Conservation (phyloP, 2,888 invertebrate species). For the Ophion ventricosus region DNA sequence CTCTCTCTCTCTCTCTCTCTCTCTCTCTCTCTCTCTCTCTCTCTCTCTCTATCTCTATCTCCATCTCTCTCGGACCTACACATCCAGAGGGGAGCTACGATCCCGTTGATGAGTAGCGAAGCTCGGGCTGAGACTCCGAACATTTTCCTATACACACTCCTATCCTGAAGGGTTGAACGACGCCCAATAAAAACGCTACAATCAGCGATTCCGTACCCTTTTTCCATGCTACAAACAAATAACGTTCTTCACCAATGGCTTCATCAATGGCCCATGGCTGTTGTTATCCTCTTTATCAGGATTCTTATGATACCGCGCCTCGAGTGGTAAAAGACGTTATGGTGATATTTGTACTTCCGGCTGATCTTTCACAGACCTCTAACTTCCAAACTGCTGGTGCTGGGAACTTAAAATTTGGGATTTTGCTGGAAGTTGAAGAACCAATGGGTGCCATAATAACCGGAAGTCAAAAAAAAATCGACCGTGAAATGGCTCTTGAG, state of each 20-base stretch:
- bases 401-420: no score
- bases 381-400: no score
- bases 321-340: no score
- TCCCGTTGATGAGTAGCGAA: slow-evolving; percentile 55
- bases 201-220: neutral
- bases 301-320: no score
- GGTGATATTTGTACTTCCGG: no score
- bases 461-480: no score
- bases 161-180: neutral
- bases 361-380: no score
- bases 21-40: slow-evolving; percentile 46
- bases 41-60: slow-evolving; percentile 42
- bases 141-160: slow-evolving; percentile 26
- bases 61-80: slow-evolving; percentile 44
- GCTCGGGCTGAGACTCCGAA: neutral
- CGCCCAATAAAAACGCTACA: neutral
- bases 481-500: no score
- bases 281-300: neutral
- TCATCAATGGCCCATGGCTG: neutral
- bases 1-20: slow-evolving; percentile 43
- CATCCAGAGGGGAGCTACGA: slow-evolving; percentile 48
- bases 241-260: neutral
- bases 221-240: neutral
- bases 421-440: no score
- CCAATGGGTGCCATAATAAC: no score